phyloP scores from a whole-genome alignment of 2,797 vertebrate species.

The Centropyge bicolor region DNA sequence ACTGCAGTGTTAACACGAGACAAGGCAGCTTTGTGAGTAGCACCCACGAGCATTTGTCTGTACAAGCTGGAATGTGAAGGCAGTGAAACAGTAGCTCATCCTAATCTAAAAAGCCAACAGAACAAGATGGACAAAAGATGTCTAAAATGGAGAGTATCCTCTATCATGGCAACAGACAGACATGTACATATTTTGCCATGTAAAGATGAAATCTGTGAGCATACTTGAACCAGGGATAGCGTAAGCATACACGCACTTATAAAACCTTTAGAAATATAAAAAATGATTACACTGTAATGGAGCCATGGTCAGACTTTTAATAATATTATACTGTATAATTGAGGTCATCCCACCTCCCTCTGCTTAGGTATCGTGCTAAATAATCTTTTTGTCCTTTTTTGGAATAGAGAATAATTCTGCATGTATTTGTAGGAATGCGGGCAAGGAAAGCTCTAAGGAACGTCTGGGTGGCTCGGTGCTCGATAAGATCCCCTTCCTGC shows the following conservation, averaged over 20 bases:
- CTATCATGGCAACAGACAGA: not conserved
- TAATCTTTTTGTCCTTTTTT: not conserved
- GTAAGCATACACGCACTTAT: not conserved
- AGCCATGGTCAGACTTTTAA: not conserved
- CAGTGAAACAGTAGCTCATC: conserved; percentile 9
- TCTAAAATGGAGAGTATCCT: conserved; percentile 25
- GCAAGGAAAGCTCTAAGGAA: conserved; percentile 88
- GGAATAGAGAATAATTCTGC: conserved; percentile 12
- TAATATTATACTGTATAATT: conserved; percentile 2
- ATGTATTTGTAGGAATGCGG: conserved; percentile 86
- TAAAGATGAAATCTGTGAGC: conserved; percentile 4
- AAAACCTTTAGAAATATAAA: not conserved
- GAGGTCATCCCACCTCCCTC: conserved; percentile 6
- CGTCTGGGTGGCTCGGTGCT: conserved; percentile 84
- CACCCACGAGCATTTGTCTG: conserved; percentile 4
- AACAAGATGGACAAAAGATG: conserved; percentile 35
- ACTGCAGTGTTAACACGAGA: not conserved
- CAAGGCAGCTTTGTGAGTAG: not conserved
- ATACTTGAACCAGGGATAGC: not conserved
- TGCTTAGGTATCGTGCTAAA: conserved; percentile 9
- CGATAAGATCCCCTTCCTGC: conserved; percentile 92
- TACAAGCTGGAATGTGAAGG: conserved; percentile 23
- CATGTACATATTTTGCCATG: not conserved
- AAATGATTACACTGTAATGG: not conserved
- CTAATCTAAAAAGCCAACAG: conserved; percentile 25